Evolutionary conservation across 2,797 vertebrate genomes (phyloP).

Genomic region (Pitangus sulphuratus): DNA sequence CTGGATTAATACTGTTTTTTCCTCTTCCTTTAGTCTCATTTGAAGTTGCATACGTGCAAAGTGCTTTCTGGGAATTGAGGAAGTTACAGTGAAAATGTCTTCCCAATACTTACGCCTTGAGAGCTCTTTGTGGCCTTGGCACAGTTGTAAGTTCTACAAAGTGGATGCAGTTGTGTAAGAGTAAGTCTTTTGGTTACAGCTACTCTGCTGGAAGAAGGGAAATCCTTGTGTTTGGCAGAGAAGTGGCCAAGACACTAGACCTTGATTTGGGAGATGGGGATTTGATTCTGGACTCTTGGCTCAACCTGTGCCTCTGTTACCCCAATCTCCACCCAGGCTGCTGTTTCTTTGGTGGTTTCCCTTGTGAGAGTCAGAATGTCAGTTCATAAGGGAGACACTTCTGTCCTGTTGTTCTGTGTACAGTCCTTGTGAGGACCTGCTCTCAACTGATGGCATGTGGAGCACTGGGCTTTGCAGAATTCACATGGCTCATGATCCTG

Average conservation of each 20-base stretch:
- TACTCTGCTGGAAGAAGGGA: background rate
- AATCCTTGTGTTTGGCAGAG: background rate
- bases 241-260: background rate
- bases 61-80: background rate
- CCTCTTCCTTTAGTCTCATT: background rate
- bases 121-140: background rate
- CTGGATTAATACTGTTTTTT: background rate
- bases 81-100: background rate
- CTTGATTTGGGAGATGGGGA: background rate
- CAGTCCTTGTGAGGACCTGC: background rate
- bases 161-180: background rate
- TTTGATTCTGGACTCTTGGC: background rate
- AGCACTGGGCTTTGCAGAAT: background rate
- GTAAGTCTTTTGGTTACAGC: background rate
- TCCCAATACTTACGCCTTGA: background rate
- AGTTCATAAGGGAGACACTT: background rate
- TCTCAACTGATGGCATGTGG: accelerated
- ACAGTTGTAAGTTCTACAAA: background rate
- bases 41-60: background rate
- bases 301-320: background rate
- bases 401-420: background rate
- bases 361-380: background rate
- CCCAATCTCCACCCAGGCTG: background rate
- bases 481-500: background rate
- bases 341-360: background rate